Evolutionary conservation across 1,140 invertebrate species (phyloP).

Genomic region (Drosophila pseudoananassae): DNA sequence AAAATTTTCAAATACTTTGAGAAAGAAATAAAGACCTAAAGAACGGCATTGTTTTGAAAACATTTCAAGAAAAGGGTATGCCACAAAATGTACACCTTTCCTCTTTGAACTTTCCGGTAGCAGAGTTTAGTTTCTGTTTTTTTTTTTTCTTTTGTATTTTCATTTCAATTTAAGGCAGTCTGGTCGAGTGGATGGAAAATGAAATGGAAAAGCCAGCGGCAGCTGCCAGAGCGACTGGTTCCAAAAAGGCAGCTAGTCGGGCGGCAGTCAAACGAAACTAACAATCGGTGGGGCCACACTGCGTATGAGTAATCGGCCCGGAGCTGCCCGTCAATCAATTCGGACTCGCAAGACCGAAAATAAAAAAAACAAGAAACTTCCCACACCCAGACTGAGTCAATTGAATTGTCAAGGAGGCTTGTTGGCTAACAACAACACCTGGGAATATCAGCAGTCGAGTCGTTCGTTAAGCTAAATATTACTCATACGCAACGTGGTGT

Average conservation of each 20-base stretch:
- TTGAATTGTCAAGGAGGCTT: conserved; percentile 42
- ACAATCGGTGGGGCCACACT: conserved; percentile 43
- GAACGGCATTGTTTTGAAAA: neutral
- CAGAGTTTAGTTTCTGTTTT: neutral
- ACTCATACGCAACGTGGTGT: conserved; percentile 57
- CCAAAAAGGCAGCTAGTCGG: neutral
- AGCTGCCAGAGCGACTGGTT: neutral
- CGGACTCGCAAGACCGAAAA: conserved; percentile 10
- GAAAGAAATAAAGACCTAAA: too few species aligned
- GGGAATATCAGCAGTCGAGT: conserved; percentile 9
- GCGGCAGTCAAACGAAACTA: neutral
- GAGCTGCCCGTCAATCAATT: conserved; percentile 54
- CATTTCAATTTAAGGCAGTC: neutral
- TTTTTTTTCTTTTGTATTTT: neutral
- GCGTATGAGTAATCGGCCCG: conserved; percentile 64
- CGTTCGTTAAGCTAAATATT: conserved; percentile 37
- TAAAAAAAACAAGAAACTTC: conserved; percentile 24
- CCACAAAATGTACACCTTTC: neutral
- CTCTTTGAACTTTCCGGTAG: neutral
- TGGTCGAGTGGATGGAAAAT: neutral
- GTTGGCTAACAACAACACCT: conserved; percentile 17
- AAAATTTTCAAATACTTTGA: too few species aligned
- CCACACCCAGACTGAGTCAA: conserved; percentile 40
- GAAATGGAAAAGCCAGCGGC: neutral
- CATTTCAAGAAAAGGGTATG: neutral